These are phyloP conservation scores for Iselma pallidipennis DNA, from an alignment of 2,888 invertebrate genomes.

Conservation along the genomic window DNA sequence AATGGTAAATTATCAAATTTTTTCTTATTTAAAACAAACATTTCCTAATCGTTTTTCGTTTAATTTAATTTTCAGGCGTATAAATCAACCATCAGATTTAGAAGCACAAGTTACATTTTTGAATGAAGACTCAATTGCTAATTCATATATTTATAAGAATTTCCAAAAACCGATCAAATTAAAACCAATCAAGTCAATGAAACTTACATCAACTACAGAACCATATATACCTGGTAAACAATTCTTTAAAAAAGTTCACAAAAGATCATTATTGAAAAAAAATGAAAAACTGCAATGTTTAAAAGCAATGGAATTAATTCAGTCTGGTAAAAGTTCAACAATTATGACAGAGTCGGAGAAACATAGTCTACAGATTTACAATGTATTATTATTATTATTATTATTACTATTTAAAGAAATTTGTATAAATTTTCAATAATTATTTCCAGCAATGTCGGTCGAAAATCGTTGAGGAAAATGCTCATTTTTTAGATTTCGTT, in stretches of 20 bases:
- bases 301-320: conserved; percentile 32
- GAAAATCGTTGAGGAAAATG: conserved; percentile 35
- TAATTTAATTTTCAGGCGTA: conserved; percentile 21
- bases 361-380: conserved; percentile 27
- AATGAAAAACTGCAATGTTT: conserved; percentile 32
- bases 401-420: not conserved
- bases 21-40: not conserved
- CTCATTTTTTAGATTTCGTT: conserved; percentile 27
- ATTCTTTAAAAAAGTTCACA: conserved; percentile 12
- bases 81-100: conserved; percentile 18
- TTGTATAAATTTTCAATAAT: not conserved
- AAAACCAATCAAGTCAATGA: conserved; percentile 4
- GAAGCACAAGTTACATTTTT: conserved; percentile 24
- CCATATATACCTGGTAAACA: conserved; percentile 21
- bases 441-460: conserved; percentile 31
- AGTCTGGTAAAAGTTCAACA: conserved; percentile 26
- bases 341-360: conserved; percentile 26
- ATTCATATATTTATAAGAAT: conserved; percentile 29
- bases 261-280: conserved; percentile 24
- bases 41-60: not conserved
- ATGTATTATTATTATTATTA: conserved; percentile 19
- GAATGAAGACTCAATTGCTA: conserved; percentile 23
- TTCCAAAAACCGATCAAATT: conserved; percentile 18
- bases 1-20: conserved; percentile 9
- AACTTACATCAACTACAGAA: conserved; percentile 15